Percentiles rank a stretch among this genome's conserved stretches.
Conservation (phyloP, 2,888 invertebrate species). For the Hydrotaea cyrtoneurina region DNA sequence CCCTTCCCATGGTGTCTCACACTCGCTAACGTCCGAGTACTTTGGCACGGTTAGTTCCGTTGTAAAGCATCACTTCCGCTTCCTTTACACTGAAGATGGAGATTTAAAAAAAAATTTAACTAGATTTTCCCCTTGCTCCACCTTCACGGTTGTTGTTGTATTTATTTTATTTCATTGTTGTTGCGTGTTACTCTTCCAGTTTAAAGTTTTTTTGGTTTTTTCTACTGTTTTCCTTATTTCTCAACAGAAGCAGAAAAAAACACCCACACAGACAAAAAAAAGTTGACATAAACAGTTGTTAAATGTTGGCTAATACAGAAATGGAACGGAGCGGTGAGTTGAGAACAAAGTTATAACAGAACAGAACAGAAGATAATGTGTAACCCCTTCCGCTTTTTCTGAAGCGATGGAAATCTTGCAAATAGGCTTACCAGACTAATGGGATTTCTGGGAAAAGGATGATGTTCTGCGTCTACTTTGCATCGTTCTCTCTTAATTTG, state of each 20-base stretch:
- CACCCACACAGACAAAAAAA: background rate
- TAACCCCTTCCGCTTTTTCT: too few species aligned
- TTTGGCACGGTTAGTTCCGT: background rate
- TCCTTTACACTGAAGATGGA: conserved; percentile 49
- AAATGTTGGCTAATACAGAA: conserved; percentile 37
- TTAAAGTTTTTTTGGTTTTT: conserved; percentile 29
- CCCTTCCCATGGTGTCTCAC: too few species aligned
- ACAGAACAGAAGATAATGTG: too few species aligned
- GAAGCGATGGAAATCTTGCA: background rate
- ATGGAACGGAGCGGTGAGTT: background rate
- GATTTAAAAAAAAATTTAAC: background rate
- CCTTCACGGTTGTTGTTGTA: conserved; percentile 69
- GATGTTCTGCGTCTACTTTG: background rate
- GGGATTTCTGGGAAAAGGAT: background rate
- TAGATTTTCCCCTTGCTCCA: background rate
- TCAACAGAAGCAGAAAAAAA: background rate
- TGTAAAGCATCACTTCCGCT: conserved; percentile 72
- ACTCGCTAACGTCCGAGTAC: too few species aligned
- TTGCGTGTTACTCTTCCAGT: conserved; percentile 44
- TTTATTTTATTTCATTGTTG: conserved; percentile 42
- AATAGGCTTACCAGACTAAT: conserved; percentile 22
- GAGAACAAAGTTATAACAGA: too few species aligned
- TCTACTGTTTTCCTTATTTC: background rate
- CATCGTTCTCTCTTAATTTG: background rate
- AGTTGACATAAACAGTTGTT: conserved; percentile 54